Evolutionary conservation across 2,113 vertebrate species (phyloP), one percentile per base, ranked within the genome.

Genomic region (Oryzias woworae): DNA sequence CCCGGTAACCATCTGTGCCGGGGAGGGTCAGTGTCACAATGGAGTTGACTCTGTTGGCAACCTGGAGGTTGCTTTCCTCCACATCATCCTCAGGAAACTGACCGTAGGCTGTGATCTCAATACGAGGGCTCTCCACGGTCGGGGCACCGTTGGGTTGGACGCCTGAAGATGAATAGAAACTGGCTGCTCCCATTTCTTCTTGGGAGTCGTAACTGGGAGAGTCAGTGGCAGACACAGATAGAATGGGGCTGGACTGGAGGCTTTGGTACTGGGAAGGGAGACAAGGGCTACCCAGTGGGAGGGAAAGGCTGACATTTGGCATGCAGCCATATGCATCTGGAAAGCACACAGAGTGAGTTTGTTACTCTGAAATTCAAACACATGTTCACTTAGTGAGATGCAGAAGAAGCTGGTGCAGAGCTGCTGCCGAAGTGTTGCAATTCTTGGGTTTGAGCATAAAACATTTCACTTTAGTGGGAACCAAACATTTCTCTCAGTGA

Each of bases 21-120:
- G 97, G 97, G 68, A 99, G 91, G 59, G 86, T 93, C 90, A 99
- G 75, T 0, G 95, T 98, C 73, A 95, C 95, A 0, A 98, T 94
- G 75, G 96, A 93, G 42, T 94, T 94, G 0, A 94, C 78, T 4
- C 94, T 84, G 83, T 93, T 95, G 64, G 90, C 48, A 0, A 86
- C 85, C 3, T 95, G 94, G 4, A 92, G 79, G 24, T 45, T 76
- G 74, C 86, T 87, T 50, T 94, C 94, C 69, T 96, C 95, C 16
- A 90, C 92, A 45, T 84, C 89, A 0, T 98, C 95, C 0, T 95
- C 95, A 58, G 96, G 91, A 68, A 96, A 96, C 80, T 95, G 96
- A 65, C 91, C 85, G 77, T 96, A 99, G 0, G 97, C 93, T 0
- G 97, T 99, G 82, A 99, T 99, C 92, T 99, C 97, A 3, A 99